Conservation (phyloP, 2,888 invertebrate genomes). For the Trachelus troglodyta region DNA sequence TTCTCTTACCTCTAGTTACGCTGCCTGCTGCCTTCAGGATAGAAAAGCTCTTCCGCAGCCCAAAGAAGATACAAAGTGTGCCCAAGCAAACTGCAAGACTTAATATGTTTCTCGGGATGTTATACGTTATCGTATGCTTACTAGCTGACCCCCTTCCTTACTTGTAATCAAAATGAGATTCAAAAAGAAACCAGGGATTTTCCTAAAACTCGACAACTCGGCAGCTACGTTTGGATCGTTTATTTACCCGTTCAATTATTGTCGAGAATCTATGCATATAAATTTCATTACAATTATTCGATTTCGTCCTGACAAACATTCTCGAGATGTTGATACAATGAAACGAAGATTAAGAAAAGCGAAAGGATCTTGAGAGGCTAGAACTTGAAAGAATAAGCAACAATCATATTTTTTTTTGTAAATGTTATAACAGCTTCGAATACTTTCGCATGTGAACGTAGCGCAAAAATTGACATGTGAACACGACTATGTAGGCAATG, state of each 20-base stretch:
- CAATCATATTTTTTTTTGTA: not conserved
- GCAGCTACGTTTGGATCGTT: not conserved
- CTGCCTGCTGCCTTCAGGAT: slow-evolving; percentile 89
- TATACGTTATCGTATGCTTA: slow-evolving; percentile 85
- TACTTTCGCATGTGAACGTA: not conserved
- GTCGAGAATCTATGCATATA: not conserved
- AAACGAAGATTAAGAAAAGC: not conserved
- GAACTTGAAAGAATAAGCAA: not conserved
- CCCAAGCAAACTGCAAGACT: slow-evolving; percentile 91
- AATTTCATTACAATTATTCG: not conserved
- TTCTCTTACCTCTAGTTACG: slow-evolving; percentile 88
- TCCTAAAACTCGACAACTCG: not conserved
- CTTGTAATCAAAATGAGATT: slow-evolving; percentile 35
- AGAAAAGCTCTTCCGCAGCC: slow-evolving; percentile 87
- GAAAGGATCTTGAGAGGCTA: not conserved
- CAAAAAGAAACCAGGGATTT: not conserved
- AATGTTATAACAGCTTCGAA: not conserved
- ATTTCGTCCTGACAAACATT: not conserved
- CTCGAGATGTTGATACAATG: not conserved
- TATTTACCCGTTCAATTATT: not conserved
- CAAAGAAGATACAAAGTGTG: slow-evolving; percentile 82
- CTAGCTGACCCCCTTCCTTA: slow-evolving; percentile 59
- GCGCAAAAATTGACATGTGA: not conserved
- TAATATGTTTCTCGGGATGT: slow-evolving; percentile 90
- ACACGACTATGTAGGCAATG: not conserved